Base-by-base conservation (phyloP, 2,888 invertebrate species). In the Cantharis nigra region DNA sequence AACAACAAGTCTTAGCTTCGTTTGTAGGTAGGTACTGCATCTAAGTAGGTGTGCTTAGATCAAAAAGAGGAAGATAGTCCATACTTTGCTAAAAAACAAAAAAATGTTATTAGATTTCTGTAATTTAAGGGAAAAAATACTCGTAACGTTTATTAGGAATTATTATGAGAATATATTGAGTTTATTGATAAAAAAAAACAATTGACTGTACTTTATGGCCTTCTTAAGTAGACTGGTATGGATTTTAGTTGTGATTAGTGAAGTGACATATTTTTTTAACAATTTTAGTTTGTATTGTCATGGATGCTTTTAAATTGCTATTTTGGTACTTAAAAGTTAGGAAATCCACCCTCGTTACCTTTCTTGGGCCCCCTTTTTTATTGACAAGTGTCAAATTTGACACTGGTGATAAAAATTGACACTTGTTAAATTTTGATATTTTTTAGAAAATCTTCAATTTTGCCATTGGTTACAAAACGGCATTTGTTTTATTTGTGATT, bases 1-100 rank as follows among this genome's bases (percentile, higher is more conserved):
- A 80, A 83, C 78, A 85, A 85, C 80, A 84, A 82, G 81, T 79
- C 81, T 74, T 84, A 84, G 82, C 74, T 11, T 18, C 16, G 10
- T 30, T 16, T 72, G 69, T 75, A 75, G 78, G 72, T 78, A 75
- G 78, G 72, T 78, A 75, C 72, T 75, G 64, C 49, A 69, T 30
- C 28, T 30, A 11, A 49, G n/a, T 49, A 49, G n/a, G 49, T 49
- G n/a, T 13, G 49, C 49, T 49, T 49, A 49, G 49, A 49, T 9
- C 49, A 49, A n/a, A 49, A 9, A 49, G n/a, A 49, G n/a, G 33
- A 33, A 13, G 49, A 49, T 49, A 49, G 49, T 49, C 49, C 49
- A 49, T 49, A 49, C 49, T 49, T 49, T 49, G n/a, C 49, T 49
- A 49, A 7, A 49, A n/a, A 49, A 16, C 16, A 16, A 49, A 49